These are phyloP conservation scores for Cochlearius cochlearius DNA, from an alignment of 2,113 vertebrate species.

Conservation along the genomic window DNA sequence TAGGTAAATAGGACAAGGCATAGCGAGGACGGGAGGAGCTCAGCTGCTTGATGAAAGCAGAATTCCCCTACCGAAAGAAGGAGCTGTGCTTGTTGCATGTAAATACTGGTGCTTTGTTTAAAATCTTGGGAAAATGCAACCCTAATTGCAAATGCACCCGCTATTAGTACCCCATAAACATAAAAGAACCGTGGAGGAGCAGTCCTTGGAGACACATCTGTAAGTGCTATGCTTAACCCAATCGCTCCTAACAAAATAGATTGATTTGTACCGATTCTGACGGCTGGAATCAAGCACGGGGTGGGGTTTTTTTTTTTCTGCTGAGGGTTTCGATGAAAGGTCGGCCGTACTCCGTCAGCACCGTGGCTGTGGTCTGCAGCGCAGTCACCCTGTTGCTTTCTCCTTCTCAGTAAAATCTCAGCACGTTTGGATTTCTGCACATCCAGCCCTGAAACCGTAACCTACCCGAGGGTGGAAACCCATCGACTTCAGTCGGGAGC, in stretches of 20 bases:
- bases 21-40: background rate
- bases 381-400: background rate
- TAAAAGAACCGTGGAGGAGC: background rate
- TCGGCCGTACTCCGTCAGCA: background rate
- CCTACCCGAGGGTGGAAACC: background rate
- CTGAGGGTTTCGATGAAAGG: background rate
- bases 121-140: slow-evolving; percentile 37
- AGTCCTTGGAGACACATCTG: background rate
- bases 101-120: slow-evolving; percentile 35
- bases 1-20: slow-evolving; percentile 23
- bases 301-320: background rate
- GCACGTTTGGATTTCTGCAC: background rate
- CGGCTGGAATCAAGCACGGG: background rate
- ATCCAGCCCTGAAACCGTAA: background rate
- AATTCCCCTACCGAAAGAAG: slow-evolving; percentile 12
- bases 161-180: slow-evolving; percentile 12
- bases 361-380: background rate
- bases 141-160: slow-evolving; percentile 36
- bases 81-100: background rate
- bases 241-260: background rate
- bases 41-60: background rate
- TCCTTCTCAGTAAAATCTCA: background rate
- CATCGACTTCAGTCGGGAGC: background rate
- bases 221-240: slow-evolving; percentile 11
- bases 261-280: slow-evolving; percentile 16